These are phyloP conservation scores for Hypothenemus hampei DNA, from an alignment of 1,140 invertebrate genomes.

Conservation along the genomic window DNA sequence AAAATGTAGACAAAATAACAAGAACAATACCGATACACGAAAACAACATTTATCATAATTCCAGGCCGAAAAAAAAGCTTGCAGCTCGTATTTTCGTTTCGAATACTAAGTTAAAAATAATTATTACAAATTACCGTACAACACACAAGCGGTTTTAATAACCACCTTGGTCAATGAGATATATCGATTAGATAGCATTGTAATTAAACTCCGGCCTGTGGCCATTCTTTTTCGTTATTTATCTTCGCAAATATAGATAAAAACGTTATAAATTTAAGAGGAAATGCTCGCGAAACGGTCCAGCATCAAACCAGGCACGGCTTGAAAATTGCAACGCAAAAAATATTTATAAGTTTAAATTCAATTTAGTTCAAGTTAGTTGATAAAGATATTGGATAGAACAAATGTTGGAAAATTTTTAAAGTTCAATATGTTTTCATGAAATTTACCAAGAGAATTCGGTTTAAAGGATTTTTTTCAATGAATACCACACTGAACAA, in stretches of 20 bases:
- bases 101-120: constrained; percentile 40
- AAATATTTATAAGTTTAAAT: too few species aligned
- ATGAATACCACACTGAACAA: constrained; percentile 3
- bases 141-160: constrained; percentile 40
- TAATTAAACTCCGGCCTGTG: constrained; percentile 39
- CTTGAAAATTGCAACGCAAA: too few species aligned
- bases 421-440: too few species aligned
- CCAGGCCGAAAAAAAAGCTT: constrained; percentile 23
- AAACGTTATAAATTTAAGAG: constrained; percentile 4
- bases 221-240: constrained; percentile 27
- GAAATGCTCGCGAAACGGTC: constrained; percentile 11
- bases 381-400: too few species aligned
- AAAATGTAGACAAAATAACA: too few species aligned
- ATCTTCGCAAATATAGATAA: constrained; percentile 39
- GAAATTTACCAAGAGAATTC: too few species aligned
- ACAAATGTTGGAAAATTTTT: too few species aligned
- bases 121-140: constrained; percentile 40
- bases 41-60: constrained; percentile 24
- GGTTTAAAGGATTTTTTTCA: too few species aligned
- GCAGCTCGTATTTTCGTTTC: constrained; percentile 14
- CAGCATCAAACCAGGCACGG: not conserved
- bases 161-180: constrained; percentile 37
- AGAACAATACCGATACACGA: constrained; percentile 15
- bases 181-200: constrained; percentile 40
- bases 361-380: too few species aligned